Evolutionary conservation across 2,888 invertebrate genomes (phyloP).

Genomic region (Temnothorax ravouxi): DNA sequence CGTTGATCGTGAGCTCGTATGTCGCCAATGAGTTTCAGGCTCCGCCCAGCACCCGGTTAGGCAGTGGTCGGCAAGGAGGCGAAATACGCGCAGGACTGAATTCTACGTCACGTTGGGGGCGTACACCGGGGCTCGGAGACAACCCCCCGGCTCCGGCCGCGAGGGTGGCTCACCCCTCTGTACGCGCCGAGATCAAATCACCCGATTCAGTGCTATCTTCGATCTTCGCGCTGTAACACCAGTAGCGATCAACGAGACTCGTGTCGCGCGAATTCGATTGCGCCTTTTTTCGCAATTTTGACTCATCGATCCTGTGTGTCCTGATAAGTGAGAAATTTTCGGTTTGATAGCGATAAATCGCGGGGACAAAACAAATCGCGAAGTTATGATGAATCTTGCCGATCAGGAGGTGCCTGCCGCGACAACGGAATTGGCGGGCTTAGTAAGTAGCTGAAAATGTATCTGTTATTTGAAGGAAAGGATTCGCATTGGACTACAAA

Average conservation of each 20-base stretch:
- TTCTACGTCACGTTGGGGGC: slow-evolving; percentile 79
- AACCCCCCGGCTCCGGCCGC: slow-evolving; percentile 74
- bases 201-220: slow-evolving; percentile 78
- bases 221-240: slow-evolving; percentile 73
- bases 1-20: slow-evolving; percentile 5
- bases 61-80: slow-evolving; percentile 72
- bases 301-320: not conserved
- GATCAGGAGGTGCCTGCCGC: slow-evolving; percentile 82
- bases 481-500: not conserved
- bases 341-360: slow-evolving; percentile 22
- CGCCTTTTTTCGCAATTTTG: not conserved
- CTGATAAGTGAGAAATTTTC: slow-evolving; percentile 35
- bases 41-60: slow-evolving; percentile 77
- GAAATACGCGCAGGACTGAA: slow-evolving; percentile 78
- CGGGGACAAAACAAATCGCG: not conserved
- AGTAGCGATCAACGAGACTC: slow-evolving; percentile 8
- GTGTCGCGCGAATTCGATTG: slow-evolving; percentile 7
- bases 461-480: not conserved
- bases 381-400: slow-evolving; percentile 79
- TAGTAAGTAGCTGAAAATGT: slow-evolving; percentile 73
- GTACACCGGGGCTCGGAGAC: slow-evolving; percentile 77
- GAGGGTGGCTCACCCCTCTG: slow-evolving; percentile 71
- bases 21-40: slow-evolving; percentile 76
- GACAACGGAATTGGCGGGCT: slow-evolving; percentile 76
- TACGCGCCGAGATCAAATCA: slow-evolving; percentile 78